phyloP scores from a whole-genome alignment of 2,113 vertebrate genomes.

The Sarotherodon lohbergeri region DNA sequence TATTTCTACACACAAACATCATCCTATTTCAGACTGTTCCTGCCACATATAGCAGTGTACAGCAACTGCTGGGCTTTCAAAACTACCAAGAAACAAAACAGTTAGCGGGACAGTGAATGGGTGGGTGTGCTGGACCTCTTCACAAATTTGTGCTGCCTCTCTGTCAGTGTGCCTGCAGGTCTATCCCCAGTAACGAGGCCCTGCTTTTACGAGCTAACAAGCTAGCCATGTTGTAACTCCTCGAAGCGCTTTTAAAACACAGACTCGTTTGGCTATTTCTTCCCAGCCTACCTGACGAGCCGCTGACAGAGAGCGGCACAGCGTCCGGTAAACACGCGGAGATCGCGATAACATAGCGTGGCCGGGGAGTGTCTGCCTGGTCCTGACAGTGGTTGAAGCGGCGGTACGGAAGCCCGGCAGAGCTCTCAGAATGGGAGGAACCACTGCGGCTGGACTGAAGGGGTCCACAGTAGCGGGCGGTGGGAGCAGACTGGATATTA shows the following conservation, averaged over 20 bases:
- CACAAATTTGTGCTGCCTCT: not conserved
- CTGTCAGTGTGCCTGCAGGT: not conserved
- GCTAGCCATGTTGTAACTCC: not conserved
- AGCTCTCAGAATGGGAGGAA: not conserved
- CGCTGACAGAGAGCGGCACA: conserved; percentile 78
- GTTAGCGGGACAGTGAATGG: not conserved
- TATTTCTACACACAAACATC: not conserved
- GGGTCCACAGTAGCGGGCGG: not conserved
- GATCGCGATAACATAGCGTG: conserved; percentile 68
- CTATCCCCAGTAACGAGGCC: not conserved
- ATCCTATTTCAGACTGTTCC: not conserved
- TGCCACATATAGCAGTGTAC: not conserved
- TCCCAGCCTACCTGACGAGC: conserved; percentile 75
- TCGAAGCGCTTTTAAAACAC: too few relatives aligned
- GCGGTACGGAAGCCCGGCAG: not conserved
- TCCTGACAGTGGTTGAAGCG: not conserved
- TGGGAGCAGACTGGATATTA: not conserved
- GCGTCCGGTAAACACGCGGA: conserved; percentile 73
- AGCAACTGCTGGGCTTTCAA: not conserved
- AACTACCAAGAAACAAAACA: not conserved
- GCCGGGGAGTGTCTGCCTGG: not conserved
- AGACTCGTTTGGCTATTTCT: not conserved
- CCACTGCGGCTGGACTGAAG: not conserved
- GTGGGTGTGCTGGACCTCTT: not conserved
- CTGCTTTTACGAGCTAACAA: not conserved